These are phyloP conservation scores for Esox masquinongy DNA, from an alignment of 2,797 vertebrate species.

Conservation along the genomic window DNA sequence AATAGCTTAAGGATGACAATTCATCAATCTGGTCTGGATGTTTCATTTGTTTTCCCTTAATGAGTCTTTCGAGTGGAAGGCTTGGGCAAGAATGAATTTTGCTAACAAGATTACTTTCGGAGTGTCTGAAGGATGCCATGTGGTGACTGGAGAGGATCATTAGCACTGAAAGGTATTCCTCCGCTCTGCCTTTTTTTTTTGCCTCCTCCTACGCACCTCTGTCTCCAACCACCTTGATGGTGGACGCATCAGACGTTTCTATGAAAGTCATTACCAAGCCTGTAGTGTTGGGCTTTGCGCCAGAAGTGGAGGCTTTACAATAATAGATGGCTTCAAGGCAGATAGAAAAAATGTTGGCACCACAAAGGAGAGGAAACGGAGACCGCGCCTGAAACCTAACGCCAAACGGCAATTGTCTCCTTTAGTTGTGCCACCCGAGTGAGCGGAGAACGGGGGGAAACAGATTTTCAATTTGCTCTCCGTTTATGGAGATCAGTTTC, in stretches of 20 bases:
- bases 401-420: constrained; percentile 71
- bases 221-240: constrained; percentile 28
- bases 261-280: constrained; percentile 59
- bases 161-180: constrained; percentile 45
- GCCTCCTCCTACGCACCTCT: not conserved
- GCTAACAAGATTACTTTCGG: constrained; percentile 55
- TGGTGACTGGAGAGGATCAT: constrained; percentile 36
- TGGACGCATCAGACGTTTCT: constrained; percentile 54
- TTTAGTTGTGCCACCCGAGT: constrained; percentile 69
- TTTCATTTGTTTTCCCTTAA: constrained; percentile 73
- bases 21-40: constrained; percentile 62
- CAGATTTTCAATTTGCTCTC: constrained; percentile 77
- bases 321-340: constrained; percentile 55
- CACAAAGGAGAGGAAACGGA: not conserved
- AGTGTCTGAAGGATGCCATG: constrained; percentile 42
- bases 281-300: constrained; percentile 36
- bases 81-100: constrained; percentile 49
- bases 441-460: constrained; percentile 59
- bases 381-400: constrained; percentile 55
- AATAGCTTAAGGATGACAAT: constrained; percentile 41
- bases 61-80: constrained; percentile 60
- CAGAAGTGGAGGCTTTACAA: constrained; percentile 22
- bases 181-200: not conserved
- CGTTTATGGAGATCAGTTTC: constrained; percentile 72
- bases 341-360: constrained; percentile 30